Percentiles rank a stretch among this genome's conserved stretches.
Evolutionary conservation across 1,140 invertebrate species (phyloP).

Genomic region (Episyrphus balteatus): DNA sequence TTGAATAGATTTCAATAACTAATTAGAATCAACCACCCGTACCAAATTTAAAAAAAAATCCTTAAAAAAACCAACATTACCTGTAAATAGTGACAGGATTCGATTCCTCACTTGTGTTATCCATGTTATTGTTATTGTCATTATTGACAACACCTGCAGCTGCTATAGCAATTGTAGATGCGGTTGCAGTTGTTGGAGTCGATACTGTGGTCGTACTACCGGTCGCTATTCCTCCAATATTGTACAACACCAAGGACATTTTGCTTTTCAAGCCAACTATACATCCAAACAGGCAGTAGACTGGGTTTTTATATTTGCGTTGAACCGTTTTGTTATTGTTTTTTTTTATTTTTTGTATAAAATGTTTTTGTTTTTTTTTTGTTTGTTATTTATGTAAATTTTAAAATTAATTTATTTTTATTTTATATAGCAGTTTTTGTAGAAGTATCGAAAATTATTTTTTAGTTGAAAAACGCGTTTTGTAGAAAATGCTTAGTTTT

Average conservation of each 20-base stretch:
- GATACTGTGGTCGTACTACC: slow-evolving; percentile 30
- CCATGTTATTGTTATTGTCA: slow-evolving; percentile 57
- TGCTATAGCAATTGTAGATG: slow-evolving; percentile 3
- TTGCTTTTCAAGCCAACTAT: neutral
- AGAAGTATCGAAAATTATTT: too few relatives aligned
- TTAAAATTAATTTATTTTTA: too few relatives aligned
- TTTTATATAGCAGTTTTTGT: too few relatives aligned
- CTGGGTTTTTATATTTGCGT: neutral
- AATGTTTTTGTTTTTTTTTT: too few relatives aligned
- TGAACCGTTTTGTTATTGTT: neutral
- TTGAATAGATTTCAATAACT: too few relatives aligned
- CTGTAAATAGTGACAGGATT: slow-evolving; percentile 72
- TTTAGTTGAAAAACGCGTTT: too few relatives aligned
- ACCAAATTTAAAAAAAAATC: too few relatives aligned
- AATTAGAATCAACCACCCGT: too few relatives aligned
- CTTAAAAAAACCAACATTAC: slow-evolving; percentile 34
- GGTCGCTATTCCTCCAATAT: slow-evolving; percentile 14
- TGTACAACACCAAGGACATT: slow-evolving; percentile 14
- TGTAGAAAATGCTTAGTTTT: too few relatives aligned
- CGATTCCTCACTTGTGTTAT: slow-evolving; percentile 67
- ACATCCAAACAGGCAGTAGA: neutral
- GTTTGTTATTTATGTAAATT: too few relatives aligned
- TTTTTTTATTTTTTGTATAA: too few relatives aligned
- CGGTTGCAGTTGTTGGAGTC: slow-evolving; percentile 1
- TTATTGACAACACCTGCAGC: slow-evolving; percentile 29